Percentiles rank a stretch among this genome's conserved stretches.
These are phyloP conservation scores for Thumatha senex DNA, from an alignment of 2,888 invertebrate species.

Conservation along the genomic window DNA sequence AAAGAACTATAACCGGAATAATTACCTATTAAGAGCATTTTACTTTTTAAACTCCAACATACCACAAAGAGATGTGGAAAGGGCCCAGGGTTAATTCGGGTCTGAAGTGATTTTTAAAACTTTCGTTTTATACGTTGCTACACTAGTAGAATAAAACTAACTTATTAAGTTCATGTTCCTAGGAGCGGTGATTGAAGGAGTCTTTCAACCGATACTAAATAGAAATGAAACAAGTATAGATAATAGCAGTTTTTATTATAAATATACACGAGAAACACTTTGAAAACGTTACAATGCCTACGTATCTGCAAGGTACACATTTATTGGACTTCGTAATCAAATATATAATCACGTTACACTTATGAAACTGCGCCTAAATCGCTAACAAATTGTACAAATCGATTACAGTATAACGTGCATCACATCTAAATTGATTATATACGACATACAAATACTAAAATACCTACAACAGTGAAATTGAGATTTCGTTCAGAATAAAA, in stretches of 20 bases:
- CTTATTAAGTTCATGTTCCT: no score
- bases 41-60: no score
- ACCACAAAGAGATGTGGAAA: no score
- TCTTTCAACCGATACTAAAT: no score
- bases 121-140: no score
- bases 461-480: constrained; percentile 25
- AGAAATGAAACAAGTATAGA: constrained; percentile 43
- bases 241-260: constrained; percentile 65
- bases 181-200: no score
- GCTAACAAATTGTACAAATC: constrained; percentile 29
- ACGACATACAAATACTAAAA: constrained; percentile 37
- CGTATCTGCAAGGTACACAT: constrained; percentile 16
- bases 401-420: constrained; percentile 50
- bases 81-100: no score
- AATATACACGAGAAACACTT: constrained; percentile 62
- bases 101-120: no score
- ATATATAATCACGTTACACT: constrained; percentile 10
- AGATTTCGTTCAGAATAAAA: constrained; percentile 39
- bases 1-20: no score
- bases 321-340: constrained; percentile 14
- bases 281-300: constrained; percentile 46
- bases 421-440: constrained; percentile 50
- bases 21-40: no score
- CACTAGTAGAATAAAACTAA: no score
- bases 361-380: constrained; percentile 30